Evolutionary conservation across 2,113 vertebrate genomes (phyloP), one percentile per base, ranked within the genome.

Genomic region (Mesembrinibis cayennensis): DNA sequence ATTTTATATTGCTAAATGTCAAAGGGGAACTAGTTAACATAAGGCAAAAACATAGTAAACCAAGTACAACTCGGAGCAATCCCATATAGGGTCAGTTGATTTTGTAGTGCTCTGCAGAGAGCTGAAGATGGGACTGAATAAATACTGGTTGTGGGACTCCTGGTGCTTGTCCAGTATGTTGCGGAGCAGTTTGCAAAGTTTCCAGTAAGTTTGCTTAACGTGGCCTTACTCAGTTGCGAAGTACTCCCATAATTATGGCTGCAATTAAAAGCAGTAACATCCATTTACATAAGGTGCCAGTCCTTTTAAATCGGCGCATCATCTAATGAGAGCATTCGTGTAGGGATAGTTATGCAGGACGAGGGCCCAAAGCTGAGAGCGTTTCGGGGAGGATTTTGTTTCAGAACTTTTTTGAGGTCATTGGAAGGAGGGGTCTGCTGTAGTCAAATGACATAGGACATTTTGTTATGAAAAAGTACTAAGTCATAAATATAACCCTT

Each of bases 201-300:
- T 90, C 92, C 96, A 95, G 40, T 87, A 96, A 91, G 92, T 95
- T 96, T 96, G 93, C 96, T 90, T 94, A 67, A 82, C 77, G 53
- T 79, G 89, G 61, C 87, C 87, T 96, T 96, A 93, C 84, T 94
- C 93, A 96, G 52, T 40, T 80, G 34, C 0, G 16, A 69, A 96
- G 67, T 96, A 97, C 93, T 96, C 96, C 96, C 90, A 62, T 96
- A 90, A 94, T 96, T 96, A 96, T 58, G 81, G 74, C 62, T 93
- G 92, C 87, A 95, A 93, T 96, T 97, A 95, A 90, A 82, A 77
- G 95, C 93, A 94, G 6, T 90, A 38, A n/a, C 63, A 70, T 12
- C 78, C 66, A 80, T 95, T 96, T 93, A 93, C 85, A 96, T 93
- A 82, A 95, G 92, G 89, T 88, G 85, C 79, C 10, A 4, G 85